Percentiles rank a stretch among this genome's conserved stretches.
Conservation (phyloP, 2,888 invertebrate species). For the Acheta domesticus region DNA sequence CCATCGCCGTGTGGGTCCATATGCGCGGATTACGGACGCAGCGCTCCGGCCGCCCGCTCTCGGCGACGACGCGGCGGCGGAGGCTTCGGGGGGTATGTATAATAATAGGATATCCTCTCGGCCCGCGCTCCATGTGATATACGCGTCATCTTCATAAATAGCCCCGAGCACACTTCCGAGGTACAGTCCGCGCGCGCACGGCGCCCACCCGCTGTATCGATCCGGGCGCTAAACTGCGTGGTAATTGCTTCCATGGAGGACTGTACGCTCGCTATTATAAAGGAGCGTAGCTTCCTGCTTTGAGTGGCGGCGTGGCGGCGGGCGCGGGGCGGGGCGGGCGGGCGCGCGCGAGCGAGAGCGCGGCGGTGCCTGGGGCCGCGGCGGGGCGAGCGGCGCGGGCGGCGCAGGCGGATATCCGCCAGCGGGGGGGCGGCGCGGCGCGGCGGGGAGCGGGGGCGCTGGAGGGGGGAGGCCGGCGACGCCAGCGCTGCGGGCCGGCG, state of each 20-base stretch:
- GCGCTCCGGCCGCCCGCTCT: no score
- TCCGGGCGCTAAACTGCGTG: neutral
- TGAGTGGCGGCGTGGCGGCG: neutral
- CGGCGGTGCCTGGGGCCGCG: no score
- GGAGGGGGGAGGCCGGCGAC: constrained; percentile 29
- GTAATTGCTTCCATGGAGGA: constrained; percentile 32
- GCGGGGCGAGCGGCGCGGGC: no score
- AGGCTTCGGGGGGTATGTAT: neutral
- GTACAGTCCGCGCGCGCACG: neutral
- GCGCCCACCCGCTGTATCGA: neutral
- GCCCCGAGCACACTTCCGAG: constrained; percentile 29
- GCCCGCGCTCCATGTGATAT: neutral
- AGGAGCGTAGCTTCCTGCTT: constrained; percentile 35
- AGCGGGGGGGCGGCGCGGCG: constrained; percentile 23
- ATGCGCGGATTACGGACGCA: constrained; percentile 5
- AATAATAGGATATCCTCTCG: constrained; percentile 27
- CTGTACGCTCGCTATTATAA: constrained; percentile 33
- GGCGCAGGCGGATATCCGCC: neutral
- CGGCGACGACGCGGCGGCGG: no score
- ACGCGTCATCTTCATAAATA: constrained; percentile 31
- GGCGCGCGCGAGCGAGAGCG: no score
- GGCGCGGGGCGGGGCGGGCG: no score
- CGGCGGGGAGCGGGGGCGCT: constrained; percentile 25
- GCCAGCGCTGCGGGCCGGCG: constrained; percentile 26
- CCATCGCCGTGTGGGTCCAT: no score